These are phyloP conservation scores for Psophia crepitans DNA, from an alignment of 2,113 vertebrate species.

Conservation along the genomic window DNA sequence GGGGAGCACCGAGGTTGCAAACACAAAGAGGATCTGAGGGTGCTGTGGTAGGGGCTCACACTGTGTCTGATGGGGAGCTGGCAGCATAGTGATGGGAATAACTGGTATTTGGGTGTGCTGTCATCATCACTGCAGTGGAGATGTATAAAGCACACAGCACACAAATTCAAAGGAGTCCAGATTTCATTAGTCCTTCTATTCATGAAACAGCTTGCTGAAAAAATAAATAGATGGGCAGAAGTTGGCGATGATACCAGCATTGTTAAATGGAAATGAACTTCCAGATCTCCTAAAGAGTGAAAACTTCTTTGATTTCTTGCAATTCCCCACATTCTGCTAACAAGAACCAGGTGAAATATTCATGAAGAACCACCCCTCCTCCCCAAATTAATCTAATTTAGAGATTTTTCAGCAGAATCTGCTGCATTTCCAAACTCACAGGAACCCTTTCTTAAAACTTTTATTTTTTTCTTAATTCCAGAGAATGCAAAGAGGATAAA, in stretches of 20 bases:
- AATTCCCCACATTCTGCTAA: neutral
- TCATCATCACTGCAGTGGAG: neutral
- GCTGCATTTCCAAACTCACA: neutral
- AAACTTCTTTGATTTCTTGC: neutral
- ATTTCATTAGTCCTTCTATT: neutral
- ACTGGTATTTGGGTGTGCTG: neutral
- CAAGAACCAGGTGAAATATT: neutral
- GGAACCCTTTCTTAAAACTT: neutral
- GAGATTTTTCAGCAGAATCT: neutral
- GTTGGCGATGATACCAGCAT: rapidly evolving
- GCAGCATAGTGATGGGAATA: neutral
- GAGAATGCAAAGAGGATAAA: neutral
- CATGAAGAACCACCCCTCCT: neutral
- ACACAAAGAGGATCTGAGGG: neutral
- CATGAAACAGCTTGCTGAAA: neutral
- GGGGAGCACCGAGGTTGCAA: neutral
- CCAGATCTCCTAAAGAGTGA: neutral
- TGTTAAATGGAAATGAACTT: neutral
- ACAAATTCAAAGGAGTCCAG: neutral
- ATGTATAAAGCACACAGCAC: neutral
- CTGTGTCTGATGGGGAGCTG: neutral
- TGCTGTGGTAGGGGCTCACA: rapidly evolving
- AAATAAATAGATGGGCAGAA: neutral
- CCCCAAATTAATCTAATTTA: neutral
- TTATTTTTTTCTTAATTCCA: neutral